Base-by-base conservation (phyloP, 1,140 invertebrate genomes). In the Leptinotarsa texana region DNA sequence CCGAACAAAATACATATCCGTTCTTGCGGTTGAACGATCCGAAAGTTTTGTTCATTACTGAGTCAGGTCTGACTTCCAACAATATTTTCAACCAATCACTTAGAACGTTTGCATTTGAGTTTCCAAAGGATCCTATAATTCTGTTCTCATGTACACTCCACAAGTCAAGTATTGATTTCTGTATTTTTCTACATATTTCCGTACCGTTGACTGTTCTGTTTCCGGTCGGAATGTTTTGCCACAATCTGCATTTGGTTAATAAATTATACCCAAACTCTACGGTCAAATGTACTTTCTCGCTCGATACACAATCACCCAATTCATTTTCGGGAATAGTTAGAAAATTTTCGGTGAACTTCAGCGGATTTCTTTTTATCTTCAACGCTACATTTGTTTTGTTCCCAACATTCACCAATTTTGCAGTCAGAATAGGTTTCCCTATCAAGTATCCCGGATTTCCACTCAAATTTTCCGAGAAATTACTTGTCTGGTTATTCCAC, bases 391-490 rank as follows among this genome's bases (percentile, higher is more conserved):
- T 61, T 18, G 75, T 77, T 65, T 33, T 63, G 69, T 82, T 79
- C 18, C 49, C 69, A 76, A 70, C 77, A 24, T 63, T 71, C 63
- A 74, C 75, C 76, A 70, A 86, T 79, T 48, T 82, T 18, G 88
- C 90, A 70, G 87, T 85, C 71, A 92, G 84, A 42, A 94, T 86
- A 3, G 92, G 91, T 79, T 89, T 89, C 6, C 89, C 89, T 11
- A 86, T 69, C 13, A 88, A 79, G 80, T 93, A 93, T 4, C 92
- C 92, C 17, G 92, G 91, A 84, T 91, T 92, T 67, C 92, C 92
- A 84, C 92, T 93, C 62, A 89, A 80, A 66, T 80, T 78, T 81
- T 85, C 80, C 13, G 86, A 82, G 66, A 80, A 77, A 63, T 82
- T 82, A 51, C 80, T 77, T 13, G 80, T 74, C 71, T 83, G 76